Percentiles rank a stretch among this genome's conserved stretches.
phyloP scores from a whole-genome alignment of 2,888 invertebrate genomes.

The Mantis religiosa region DNA sequence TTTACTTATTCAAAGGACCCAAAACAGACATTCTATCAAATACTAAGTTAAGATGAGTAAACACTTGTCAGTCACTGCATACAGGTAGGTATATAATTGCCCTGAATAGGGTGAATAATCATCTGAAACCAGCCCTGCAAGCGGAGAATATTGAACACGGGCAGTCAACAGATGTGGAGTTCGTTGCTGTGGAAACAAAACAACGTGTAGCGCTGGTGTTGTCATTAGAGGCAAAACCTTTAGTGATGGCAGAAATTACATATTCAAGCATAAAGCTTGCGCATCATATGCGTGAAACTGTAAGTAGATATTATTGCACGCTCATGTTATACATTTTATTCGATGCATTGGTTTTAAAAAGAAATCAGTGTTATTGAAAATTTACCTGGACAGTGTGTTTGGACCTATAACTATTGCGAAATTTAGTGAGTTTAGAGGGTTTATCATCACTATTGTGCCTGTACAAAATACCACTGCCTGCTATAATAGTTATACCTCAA shows the following conservation, averaged over 20 bases:
- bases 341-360: neutral
- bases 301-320: too few relatives aligned
- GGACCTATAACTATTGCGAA: neutral
- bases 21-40: too few relatives aligned
- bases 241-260: slow-evolving; percentile 4
- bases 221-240: neutral
- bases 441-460: too few relatives aligned
- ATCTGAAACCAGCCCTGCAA: too few relatives aligned
- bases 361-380: neutral
- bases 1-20: too few relatives aligned
- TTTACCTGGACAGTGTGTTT: neutral
- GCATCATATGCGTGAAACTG: neutral
- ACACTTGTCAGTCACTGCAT: too few relatives aligned
- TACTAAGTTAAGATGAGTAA: too few relatives aligned
- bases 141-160: too few relatives aligned
- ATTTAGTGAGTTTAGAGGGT: neutral
- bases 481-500: too few relatives aligned
- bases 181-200: neutral
- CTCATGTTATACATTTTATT: neutral
- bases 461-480: too few relatives aligned
- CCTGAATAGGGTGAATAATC: too few relatives aligned
- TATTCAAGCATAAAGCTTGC: slow-evolving; percentile 20
- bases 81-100: too few relatives aligned
- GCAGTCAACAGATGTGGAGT: neutral
- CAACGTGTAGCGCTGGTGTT: neutral